Percentiles rank a stretch among this genome's conserved stretches.
Evolutionary conservation across 1,140 invertebrate genomes (phyloP).

Genomic region (Drosophila aff.): DNA sequence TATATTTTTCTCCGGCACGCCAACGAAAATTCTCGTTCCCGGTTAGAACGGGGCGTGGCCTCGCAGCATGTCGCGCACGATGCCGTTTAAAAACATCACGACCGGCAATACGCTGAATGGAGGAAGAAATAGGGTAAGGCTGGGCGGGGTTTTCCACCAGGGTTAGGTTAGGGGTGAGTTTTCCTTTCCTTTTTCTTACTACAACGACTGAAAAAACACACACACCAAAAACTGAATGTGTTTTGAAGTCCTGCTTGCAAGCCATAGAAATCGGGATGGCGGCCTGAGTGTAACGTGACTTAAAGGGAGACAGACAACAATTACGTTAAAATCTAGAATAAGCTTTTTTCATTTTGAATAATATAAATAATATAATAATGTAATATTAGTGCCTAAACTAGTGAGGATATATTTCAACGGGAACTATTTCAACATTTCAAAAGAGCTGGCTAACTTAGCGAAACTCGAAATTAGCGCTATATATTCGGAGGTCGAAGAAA

Average conservation of each 20-base stretch:
- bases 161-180: slow-evolving; percentile 24
- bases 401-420: not conserved
- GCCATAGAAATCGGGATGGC: slow-evolving; percentile 13
- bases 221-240: not conserved
- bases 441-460: too few relatives aligned
- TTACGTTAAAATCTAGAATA: not conserved
- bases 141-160: slow-evolving; percentile 13
- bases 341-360: not conserved
- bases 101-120: slow-evolving; percentile 11
- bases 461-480: not conserved
- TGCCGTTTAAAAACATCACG: slow-evolving; percentile 22
- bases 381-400: not conserved
- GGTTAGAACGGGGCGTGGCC: slow-evolving; percentile 27
- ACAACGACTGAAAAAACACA: not conserved
- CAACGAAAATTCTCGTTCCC: slow-evolving; percentile 31
- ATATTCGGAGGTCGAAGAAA: not conserved
- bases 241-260: not conserved
- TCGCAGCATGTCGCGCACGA: slow-evolving; percentile 32
- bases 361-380: not conserved
- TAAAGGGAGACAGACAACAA: too few relatives aligned
- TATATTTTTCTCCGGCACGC: slow-evolving; percentile 21
- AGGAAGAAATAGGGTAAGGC: slow-evolving; percentile 18
- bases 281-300: not conserved
- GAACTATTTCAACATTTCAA: too few relatives aligned
- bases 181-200: slow-evolving; percentile 17